A percentile compares a stretch with the other conserved stretches of the same genome.
These are phyloP conservation scores for Speoplatyrhinus poulsoni DNA, from an alignment of 2,113 vertebrate species.

Conservation along the genomic window DNA sequence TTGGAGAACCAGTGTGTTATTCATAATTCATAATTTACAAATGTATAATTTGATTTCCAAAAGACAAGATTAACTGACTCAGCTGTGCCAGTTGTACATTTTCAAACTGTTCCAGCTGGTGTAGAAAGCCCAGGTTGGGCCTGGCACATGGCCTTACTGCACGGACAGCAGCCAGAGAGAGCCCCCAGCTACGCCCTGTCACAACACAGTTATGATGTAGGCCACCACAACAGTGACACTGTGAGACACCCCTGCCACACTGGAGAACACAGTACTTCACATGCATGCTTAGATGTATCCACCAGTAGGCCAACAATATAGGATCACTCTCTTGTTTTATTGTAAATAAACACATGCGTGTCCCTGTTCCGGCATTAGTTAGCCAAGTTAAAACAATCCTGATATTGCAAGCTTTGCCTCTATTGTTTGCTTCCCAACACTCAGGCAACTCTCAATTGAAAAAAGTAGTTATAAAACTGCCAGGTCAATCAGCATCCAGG, in stretches of 20 bases:
- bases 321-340: too few relatives aligned
- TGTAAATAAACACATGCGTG: too few relatives aligned
- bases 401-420: too few relatives aligned
- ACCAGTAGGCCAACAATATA: neutral
- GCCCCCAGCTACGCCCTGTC: conserved; percentile 89
- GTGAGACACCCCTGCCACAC: conserved; percentile 92
- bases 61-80: conserved; percentile 12
- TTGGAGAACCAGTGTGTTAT: too few relatives aligned
- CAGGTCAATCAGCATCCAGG: too few relatives aligned
- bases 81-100: conserved; percentile 62
- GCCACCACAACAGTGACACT: conserved; percentile 92
- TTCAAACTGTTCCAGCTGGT: conserved; percentile 91
- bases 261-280: conserved; percentile 55
- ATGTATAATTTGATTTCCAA: too few relatives aligned
- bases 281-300: neutral
- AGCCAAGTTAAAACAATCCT: too few relatives aligned
- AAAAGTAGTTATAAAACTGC: too few relatives aligned
- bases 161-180: conserved; percentile 84
- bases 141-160: conserved; percentile 86
- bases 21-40: too few relatives aligned
- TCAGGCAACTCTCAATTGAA: too few relatives aligned
- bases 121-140: conserved; percentile 92
- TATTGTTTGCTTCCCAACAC: too few relatives aligned
- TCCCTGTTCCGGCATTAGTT: too few relatives aligned
- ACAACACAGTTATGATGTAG: conserved; percentile 88